Evolutionary conservation across 1,140 invertebrate genomes (phyloP).

Genomic region (Hycleus cichorii): DNA sequence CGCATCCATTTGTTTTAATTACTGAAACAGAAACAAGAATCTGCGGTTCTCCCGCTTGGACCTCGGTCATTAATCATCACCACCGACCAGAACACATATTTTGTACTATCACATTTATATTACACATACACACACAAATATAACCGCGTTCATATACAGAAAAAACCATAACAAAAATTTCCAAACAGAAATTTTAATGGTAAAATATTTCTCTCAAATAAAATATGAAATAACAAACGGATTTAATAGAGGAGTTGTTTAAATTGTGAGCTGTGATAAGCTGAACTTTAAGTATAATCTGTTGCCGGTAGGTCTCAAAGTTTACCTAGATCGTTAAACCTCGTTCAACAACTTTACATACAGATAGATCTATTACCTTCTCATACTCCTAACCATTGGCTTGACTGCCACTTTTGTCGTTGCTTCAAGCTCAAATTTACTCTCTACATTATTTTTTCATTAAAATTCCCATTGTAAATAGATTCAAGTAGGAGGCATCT

Average conservation of each 20-base stretch:
- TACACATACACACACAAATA: too few species aligned
- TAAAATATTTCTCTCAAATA: too few species aligned
- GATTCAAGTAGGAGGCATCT: background rate
- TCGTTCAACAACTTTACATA: slow-evolving; percentile 13
- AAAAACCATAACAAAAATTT: too few species aligned
- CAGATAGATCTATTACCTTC: slow-evolving; percentile 10
- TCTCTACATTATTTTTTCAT: slow-evolving; percentile 11
- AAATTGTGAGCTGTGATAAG: slow-evolving; percentile 21
- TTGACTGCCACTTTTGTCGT: slow-evolving; percentile 5
- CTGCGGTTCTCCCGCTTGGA: slow-evolving; percentile 20
- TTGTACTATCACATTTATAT: too few species aligned
- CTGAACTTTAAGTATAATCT: slow-evolving; percentile 19
- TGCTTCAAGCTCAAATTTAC: too few species aligned
- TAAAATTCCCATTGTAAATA: slow-evolving; percentile 9
- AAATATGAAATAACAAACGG: background rate
- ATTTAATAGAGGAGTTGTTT: slow-evolving; percentile 12
- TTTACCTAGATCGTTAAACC: slow-evolving; percentile 19
- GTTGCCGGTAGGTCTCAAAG: slow-evolving; percentile 12
- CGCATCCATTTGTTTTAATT: slow-evolving; percentile 27
- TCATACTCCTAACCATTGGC: slow-evolving; percentile 1
- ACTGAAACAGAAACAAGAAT: slow-evolving; percentile 29
- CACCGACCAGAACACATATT: too few species aligned
- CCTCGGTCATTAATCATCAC: slow-evolving; percentile 17
- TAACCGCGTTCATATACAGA: too few species aligned
- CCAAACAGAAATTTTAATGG: too few species aligned